Evolutionary conservation across 2,113 vertebrate genomes (phyloP).

Genomic region (Promerops cafer): DNA sequence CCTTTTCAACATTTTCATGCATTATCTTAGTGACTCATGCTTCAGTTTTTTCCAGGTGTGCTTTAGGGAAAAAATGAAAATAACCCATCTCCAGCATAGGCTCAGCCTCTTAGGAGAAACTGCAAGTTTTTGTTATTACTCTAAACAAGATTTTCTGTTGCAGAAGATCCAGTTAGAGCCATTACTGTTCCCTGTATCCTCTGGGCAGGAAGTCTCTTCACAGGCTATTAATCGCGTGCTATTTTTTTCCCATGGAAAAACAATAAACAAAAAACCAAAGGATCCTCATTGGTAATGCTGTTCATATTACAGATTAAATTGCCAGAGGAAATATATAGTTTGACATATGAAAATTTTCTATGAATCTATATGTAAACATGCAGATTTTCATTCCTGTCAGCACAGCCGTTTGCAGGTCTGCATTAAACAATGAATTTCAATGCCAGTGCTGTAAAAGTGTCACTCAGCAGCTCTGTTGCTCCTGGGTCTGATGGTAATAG

Average conservation of each 20-base stretch:
- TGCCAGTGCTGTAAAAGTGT: background rate
- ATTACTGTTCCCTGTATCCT: background rate
- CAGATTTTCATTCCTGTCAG: background rate
- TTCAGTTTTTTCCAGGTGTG: background rate
- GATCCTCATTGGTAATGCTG: background rate
- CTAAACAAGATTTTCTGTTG: background rate
- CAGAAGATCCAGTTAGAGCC: background rate
- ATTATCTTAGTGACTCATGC: background rate
- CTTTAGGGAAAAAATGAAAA: background rate
- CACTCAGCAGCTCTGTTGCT: background rate
- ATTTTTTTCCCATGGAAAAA: constrained; percentile 14
- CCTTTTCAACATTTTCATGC: background rate
- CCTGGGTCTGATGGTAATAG: constrained; percentile 37
- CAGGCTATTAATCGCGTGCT: background rate
- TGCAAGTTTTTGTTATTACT: background rate
- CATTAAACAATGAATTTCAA: constrained; percentile 16
- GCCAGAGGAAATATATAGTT: background rate
- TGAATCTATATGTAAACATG: background rate
- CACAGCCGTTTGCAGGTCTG: background rate
- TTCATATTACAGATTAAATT: background rate
- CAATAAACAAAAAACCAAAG: background rate
- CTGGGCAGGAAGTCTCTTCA: background rate
- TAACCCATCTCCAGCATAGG: background rate
- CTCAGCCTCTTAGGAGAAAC: background rate
- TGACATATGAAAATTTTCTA: background rate